Base-by-base conservation (phyloP, 2,113 vertebrate species). In the Felis catus region DNA sequence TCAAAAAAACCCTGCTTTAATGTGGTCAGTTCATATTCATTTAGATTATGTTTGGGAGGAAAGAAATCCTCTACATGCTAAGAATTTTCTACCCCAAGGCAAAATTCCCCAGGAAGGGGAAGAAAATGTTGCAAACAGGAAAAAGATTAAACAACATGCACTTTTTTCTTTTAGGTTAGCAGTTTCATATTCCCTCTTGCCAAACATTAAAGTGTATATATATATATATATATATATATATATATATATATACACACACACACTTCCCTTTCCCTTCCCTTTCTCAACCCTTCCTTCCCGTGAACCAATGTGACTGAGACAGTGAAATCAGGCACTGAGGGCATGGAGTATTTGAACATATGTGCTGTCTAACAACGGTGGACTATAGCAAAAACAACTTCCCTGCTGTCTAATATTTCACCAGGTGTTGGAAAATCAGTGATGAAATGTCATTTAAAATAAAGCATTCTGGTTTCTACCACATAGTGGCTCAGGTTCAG, bases 91-190 rank as follows among this genome's bases (percentile, higher is more conserved):
- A 93, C 74, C 11, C 16, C 51, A 81, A 70, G 12, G 58, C 91
- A 96, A 92, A 95, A 78, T 33, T 76, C 73, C 92, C 70, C 80
- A 81, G 65, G 92, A 97, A 96, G 65, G 61, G 96, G 95, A 97
- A 97, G 95, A 97, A 94, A 97, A 90, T 18, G 88, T 48, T 95
- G 84, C 45, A 96, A 87, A 96, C 87, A 96, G 97, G 86, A 94
- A 97, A 95, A 97, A 84, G 39, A 94, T 87, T 66, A 89, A 96
- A 96, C n/a, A 81, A 29, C 74, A 55, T 45, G 68, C 83, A 92
- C 21, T 97, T 97, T 97, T 97, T 97, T 81, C 36, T 91, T 92
- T 82, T 83, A 95, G 92, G 91, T 83, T 97, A 95, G 95, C 91
- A 97, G 45, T 97, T 97, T 81, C n/a, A 83, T 95, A 87, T 94